Evolutionary conservation across 1,140 invertebrate genomes (phyloP), one percentile per base, ranked within the genome.

Genomic region (Drosophila grimshawi): DNA sequence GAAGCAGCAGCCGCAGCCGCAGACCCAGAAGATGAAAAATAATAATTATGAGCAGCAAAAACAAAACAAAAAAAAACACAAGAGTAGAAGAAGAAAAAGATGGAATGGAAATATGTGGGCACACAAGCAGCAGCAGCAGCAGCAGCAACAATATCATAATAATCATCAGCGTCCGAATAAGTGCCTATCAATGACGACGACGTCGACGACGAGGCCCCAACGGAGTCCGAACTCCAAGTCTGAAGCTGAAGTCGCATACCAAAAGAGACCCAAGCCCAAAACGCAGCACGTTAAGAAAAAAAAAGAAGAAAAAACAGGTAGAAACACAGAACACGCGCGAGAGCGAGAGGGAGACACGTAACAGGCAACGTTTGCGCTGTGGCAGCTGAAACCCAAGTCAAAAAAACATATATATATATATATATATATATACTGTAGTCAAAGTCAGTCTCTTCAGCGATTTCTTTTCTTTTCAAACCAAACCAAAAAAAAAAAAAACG

Each of bases 101-200:
- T 39, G 61, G 39, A 41, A 51, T 57, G 46, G 55, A 59, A 65
- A 45, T 56, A 68, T 49, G 64, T 57, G 64, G 57, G 59, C 51
- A 68, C 55, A 65, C 55, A 33, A 46, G 35, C 39, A 53, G 37
- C 32, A 75, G 69, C 66, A 73, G 62, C 35, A 59, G 29, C 81
- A 72, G 79, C 83, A 78, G 83, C 83, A 82, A 89, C 83, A 88
- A 89, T 86, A 86, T 86, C 83, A 86, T 86, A 86, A 86, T 86
- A 86, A 86, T 85, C 81, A 85, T 85, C 81, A 85, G 74, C 74
- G 74, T 71, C 78, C 78, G 81, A 75, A 85, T 86, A 86, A 86
- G 83, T 86, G 83, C 83, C 83, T 86, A 86, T 86, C 83, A 86
- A 86, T 86, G 83, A 86, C 81, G 81, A 78, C 63, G 69, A 70